phyloP scores from a whole-genome alignment of 2,797 vertebrate genomes.

The Clarias fuscus region DNA sequence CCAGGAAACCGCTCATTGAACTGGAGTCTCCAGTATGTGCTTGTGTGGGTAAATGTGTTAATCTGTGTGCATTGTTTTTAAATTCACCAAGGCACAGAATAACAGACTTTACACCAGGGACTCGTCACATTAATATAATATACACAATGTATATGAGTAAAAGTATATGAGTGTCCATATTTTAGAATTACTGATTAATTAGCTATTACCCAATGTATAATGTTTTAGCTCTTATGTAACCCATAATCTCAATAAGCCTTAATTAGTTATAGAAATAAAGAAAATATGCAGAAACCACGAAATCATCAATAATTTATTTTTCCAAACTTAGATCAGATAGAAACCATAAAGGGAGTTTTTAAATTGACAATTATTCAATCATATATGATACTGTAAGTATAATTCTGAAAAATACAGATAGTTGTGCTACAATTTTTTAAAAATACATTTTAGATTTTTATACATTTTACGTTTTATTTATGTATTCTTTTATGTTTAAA shows the following conservation, averaged over 20 bases:
- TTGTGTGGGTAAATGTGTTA: conserved; percentile 33
- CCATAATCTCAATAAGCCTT: too few species aligned
- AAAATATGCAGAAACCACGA: neutral
- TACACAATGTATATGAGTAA: neutral
- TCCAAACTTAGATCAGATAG: neutral
- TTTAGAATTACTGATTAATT: neutral
- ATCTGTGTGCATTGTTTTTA: conserved; percentile 2
- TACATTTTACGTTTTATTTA: neutral
- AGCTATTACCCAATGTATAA: neutral
- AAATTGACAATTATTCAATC: neutral
- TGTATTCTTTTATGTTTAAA: neutral
- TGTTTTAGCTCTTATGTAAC: neutral
- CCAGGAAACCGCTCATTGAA: conserved; percentile 56
- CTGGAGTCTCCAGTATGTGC: conserved; percentile 54
- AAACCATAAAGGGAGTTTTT: neutral
- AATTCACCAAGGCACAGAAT: neutral
- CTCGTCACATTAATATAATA: too few species aligned
- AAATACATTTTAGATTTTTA: neutral
- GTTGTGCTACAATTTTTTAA: neutral
- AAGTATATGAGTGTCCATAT: neutral
- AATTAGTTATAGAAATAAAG: neutral
- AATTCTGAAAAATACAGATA: neutral
- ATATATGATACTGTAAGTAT: neutral
- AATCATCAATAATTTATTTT: neutral
- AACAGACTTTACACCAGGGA: neutral